A percentile compares a stretch with the other conserved stretches of the same genome.
These are phyloP conservation scores for Diprion similis DNA, from an alignment of 1,140 invertebrate species.

Conservation along the genomic window DNA sequence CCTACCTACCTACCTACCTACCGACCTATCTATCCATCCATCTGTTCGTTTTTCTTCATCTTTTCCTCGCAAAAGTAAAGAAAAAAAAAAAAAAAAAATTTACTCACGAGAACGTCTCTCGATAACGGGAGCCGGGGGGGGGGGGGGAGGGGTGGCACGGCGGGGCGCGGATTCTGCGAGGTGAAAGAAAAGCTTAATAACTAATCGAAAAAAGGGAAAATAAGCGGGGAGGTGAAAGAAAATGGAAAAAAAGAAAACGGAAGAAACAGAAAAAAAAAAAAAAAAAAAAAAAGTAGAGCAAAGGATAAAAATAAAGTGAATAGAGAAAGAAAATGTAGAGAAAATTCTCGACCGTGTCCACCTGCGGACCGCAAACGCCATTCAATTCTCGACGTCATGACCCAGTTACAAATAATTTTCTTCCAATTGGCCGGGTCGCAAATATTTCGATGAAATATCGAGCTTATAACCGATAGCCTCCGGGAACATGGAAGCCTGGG, in stretches of 20 bases:
- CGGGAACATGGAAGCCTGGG: too few species aligned
- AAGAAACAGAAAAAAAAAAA: background rate
- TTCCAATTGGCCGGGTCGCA: background rate
- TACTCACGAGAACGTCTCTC: background rate
- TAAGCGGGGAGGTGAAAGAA: too few species aligned
- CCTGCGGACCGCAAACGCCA: background rate
- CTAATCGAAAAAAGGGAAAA: background rate
- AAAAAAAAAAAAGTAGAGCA: background rate
- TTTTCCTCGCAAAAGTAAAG: too few species aligned
- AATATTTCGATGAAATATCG: too few species aligned
- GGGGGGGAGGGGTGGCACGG: background rate
- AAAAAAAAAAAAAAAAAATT: too few species aligned
- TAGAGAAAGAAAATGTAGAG: constrained; percentile 12
- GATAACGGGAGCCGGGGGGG: background rate
- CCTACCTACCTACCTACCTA: too few species aligned
- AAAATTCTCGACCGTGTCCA: background rate
- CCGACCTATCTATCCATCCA: too few species aligned
- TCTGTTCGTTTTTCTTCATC: background rate
- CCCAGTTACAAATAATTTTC: background rate
- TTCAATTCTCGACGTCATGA: background rate
- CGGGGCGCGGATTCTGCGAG: background rate
- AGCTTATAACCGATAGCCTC: too few species aligned
- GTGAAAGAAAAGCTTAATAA: constrained; percentile 2
- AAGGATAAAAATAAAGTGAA: too few species aligned
- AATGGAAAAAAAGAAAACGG: background rate